phyloP scores from a whole-genome alignment of 2,797 vertebrate species.

The Prionace glauca region DNA sequence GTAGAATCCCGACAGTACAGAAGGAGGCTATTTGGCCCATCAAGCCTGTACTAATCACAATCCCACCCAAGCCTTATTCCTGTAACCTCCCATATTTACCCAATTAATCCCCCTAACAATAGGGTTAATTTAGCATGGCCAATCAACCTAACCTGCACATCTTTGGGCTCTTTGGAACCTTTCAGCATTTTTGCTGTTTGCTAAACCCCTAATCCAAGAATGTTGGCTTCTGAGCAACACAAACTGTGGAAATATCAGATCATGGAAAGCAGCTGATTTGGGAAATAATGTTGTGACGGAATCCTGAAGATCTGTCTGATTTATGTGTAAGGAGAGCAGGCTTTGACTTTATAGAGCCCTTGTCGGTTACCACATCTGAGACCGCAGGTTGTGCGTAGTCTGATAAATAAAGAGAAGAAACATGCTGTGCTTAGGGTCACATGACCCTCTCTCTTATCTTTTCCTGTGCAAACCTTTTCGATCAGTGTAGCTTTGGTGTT shows the following conservation, averaged over 20 bases:
- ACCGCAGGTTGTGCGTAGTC: neutral
- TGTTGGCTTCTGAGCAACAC: neutral
- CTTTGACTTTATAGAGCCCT: neutral
- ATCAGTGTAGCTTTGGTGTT: neutral
- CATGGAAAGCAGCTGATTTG: neutral
- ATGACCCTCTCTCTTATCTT: neutral
- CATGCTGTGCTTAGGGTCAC: neutral
- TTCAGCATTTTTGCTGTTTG: neutral
- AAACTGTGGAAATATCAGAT: neutral
- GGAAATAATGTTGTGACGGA: neutral
- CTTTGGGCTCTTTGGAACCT: neutral
- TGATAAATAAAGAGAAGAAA: neutral
- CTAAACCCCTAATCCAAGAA: neutral
- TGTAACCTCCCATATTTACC: no score
- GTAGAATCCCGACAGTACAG: no score
- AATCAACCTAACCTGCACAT: no score
- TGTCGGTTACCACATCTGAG: neutral
- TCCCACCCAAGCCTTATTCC: no score
- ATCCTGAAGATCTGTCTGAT: neutral
- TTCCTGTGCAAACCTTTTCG: neutral
- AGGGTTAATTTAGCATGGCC: no score
- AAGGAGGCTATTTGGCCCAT: no score
- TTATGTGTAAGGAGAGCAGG: neutral
- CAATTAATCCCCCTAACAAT: no score
- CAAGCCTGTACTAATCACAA: no score